phyloP scores from a whole-genome alignment of 2,113 vertebrate genomes.

The Trachemys scripta region DNA sequence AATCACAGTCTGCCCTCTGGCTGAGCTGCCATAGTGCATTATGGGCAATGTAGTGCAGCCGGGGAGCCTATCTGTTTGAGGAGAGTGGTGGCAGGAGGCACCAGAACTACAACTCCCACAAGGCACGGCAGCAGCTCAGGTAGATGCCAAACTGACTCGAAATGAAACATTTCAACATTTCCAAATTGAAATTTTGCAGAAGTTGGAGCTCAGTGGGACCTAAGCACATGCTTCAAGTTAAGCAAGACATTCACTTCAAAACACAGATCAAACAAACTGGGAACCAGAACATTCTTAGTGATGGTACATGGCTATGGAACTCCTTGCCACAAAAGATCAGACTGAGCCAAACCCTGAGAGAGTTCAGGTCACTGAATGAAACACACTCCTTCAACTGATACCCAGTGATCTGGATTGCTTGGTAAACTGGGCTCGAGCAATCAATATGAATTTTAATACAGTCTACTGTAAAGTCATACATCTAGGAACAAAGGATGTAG shows the following conservation, averaged over 20 bases:
- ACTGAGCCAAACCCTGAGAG: neutral
- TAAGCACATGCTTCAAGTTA: no score
- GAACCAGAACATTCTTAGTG: no score
- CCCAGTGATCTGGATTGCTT: neutral
- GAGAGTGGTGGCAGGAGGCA: neutral
- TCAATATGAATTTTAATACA: neutral
- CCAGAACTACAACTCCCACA: neutral
- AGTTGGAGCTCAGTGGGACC: no score
- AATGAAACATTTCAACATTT: neutral
- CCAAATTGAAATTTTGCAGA: neutral
- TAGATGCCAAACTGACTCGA: neutral
- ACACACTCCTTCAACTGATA: neutral
- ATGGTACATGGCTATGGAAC: neutral
- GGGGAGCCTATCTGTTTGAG: neutral
- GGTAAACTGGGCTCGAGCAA: neutral
- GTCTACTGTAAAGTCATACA: neutral
- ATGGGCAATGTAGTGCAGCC: neutral
- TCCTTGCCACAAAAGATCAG: neutral
- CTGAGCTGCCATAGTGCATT: neutral
- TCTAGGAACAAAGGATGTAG: neutral
- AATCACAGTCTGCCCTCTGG: neutral
- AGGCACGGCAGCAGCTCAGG: neutral
- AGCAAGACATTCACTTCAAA: no score
- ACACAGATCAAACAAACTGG: no score
- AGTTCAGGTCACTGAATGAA: neutral